phyloP scores from a whole-genome alignment of 1,140 invertebrate genomes.

The Drosophila sp. region DNA sequence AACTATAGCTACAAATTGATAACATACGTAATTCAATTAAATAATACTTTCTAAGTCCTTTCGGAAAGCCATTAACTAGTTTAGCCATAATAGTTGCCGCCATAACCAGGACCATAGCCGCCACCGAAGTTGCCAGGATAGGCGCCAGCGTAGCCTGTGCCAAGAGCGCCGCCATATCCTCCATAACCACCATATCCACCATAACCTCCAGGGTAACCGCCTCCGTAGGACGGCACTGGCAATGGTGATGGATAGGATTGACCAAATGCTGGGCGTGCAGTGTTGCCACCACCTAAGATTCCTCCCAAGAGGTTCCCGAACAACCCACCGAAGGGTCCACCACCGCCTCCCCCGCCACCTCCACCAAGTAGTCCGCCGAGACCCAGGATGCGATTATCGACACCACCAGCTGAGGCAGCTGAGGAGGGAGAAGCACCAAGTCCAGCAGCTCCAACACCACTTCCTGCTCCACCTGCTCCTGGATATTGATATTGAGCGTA shows the following conservation, averaged over 20 bases:
- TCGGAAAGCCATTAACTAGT: neutral
- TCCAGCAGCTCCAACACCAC: neutral
- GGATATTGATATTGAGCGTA: slow-evolving; percentile 69
- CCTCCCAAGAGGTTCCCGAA: slow-evolving; percentile 54
- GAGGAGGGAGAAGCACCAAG: neutral
- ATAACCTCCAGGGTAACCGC: slow-evolving; percentile 23
- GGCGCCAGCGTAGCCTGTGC: slow-evolving; percentile 37
- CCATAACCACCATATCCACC: slow-evolving; percentile 20
- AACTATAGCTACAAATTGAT: slow-evolving; percentile 21
- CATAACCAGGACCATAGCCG: slow-evolving; percentile 47
- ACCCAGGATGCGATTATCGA: slow-evolving; percentile 67
- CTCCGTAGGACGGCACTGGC: slow-evolving; percentile 34
- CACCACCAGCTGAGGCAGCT: slow-evolving; percentile 17
- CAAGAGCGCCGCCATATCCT: slow-evolving; percentile 32
- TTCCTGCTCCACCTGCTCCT: neutral
- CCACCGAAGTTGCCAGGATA: slow-evolving; percentile 50
- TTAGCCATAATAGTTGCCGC: slow-evolving; percentile 41
- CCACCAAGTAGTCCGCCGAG: slow-evolving; percentile 54
- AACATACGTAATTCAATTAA: slow-evolving; percentile 30
- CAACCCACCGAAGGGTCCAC: slow-evolving; percentile 41
- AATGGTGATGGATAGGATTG: slow-evolving; percentile 38
- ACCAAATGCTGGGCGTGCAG: slow-evolving; percentile 23
- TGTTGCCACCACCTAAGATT: slow-evolving; percentile 55
- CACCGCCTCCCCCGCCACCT: slow-evolving; percentile 58
- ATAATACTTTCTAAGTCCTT: slow-evolving; percentile 36